A percentile compares a stretch with the other conserved stretches of the same genome.
Evolutionary conservation across 2,113 vertebrate genomes (phyloP).

Genomic region (Plecturocebus donacophilus): DNA sequence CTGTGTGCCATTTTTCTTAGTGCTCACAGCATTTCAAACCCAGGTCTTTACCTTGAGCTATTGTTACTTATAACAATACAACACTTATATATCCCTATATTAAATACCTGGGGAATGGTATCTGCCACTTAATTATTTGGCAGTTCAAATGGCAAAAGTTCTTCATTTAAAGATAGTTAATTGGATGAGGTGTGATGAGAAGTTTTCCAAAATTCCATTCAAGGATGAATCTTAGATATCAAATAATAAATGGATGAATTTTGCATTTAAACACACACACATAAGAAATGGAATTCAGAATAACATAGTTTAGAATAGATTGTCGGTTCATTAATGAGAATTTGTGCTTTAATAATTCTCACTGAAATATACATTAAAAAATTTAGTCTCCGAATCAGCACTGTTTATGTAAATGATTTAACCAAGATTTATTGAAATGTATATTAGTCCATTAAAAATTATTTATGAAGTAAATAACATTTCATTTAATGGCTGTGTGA

Average conservation of each 20-base stretch:
- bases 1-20: background rate
- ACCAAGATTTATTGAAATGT: background rate
- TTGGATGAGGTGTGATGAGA: background rate
- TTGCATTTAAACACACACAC: background rate
- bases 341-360: constrained; percentile 19
- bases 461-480: background rate
- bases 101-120: background rate
- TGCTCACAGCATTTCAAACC: background rate
- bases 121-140: background rate
- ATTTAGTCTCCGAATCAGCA: background rate
- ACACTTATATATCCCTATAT: background rate
- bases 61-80: background rate
- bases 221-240: background rate
- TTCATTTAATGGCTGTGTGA: constrained; percentile 14
- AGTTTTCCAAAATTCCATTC: background rate
- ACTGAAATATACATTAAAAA: background rate
- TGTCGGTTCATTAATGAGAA: background rate
- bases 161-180: background rate
- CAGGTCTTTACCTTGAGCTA: background rate
- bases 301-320: background rate
- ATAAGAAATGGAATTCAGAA: background rate
- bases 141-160: background rate
- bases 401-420: constrained; percentile 17
- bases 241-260: background rate
- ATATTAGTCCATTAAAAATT: background rate